A percentile compares a stretch with the other conserved stretches of the same genome.
Conservation (phyloP, 2,888 invertebrate species). For the Drosophila leonis region DNA sequence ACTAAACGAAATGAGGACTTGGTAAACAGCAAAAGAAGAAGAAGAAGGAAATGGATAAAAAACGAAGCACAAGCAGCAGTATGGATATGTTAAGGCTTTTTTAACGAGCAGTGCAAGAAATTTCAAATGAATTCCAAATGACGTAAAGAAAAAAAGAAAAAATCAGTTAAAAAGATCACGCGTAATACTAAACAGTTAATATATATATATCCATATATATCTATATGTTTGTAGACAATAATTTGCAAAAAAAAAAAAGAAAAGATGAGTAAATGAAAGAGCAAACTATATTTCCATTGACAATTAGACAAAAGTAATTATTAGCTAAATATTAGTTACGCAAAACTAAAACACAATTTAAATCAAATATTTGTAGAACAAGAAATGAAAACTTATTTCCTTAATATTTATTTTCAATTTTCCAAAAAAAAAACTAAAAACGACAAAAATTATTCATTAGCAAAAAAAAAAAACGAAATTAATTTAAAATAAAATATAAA, state of each 20-base stretch:
- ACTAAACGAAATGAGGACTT: neutral
- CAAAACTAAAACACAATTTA: conserved; percentile 31
- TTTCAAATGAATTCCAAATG: conserved; percentile 24
- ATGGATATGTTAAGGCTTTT: conserved; percentile 16
- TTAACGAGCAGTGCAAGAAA: neutral
- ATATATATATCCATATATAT: conserved; percentile 30
- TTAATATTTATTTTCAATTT: conserved; percentile 20
- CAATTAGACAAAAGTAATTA: conserved; percentile 51
- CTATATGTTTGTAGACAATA: conserved; percentile 80
- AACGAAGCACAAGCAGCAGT: conserved; percentile 8
- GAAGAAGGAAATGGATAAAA: conserved; percentile 1
- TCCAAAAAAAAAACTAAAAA: conserved; percentile 13
- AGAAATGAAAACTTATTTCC: conserved; percentile 28
- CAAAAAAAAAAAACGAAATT: conserved; percentile 9
- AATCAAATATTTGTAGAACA: conserved; percentile 42
- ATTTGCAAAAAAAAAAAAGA: conserved; percentile 60
- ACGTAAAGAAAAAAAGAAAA: conserved; percentile 41
- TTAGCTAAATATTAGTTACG: conserved; percentile 64
- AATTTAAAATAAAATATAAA: conserved; percentile 27
- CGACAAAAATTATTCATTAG: conserved; percentile 17
- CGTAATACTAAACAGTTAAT: conserved; percentile 48
- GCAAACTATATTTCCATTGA: conserved; percentile 45
- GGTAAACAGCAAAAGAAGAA: conserved; percentile 6
- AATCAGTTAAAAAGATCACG: conserved; percentile 5
- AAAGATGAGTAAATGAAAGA: conserved; percentile 31